These are phyloP conservation scores for Doris montereyensis DNA, from an alignment of 2,888 invertebrate genomes.

Conservation along the genomic window DNA sequence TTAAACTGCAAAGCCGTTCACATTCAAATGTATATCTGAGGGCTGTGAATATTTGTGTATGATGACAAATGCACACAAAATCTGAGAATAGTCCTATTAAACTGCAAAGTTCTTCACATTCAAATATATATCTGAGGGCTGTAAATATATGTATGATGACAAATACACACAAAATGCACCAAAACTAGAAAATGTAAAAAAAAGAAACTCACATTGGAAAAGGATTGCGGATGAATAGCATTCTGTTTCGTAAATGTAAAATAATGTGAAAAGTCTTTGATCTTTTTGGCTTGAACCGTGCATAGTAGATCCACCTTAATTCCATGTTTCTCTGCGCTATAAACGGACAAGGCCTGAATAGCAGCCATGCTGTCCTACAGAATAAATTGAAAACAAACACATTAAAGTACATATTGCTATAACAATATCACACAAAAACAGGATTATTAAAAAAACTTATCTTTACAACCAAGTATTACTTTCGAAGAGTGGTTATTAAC, in stretches of 20 bases:
- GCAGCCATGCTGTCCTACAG: constrained; percentile 45
- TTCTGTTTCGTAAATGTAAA: constrained; percentile 43
- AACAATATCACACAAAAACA: not conserved
- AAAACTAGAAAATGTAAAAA: too few species aligned
- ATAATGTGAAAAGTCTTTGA: constrained; percentile 30
- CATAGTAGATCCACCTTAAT: constrained; percentile 22
- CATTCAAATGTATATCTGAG: too few species aligned
- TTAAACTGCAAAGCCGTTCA: too few species aligned
- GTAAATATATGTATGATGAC: too few species aligned
- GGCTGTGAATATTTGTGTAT: too few species aligned
- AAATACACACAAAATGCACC: too few species aligned
- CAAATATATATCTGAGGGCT: too few species aligned
- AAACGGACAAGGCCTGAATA: constrained; percentile 43
- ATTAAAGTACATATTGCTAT: not conserved
- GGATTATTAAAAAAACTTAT: not conserved
- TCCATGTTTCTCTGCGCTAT: constrained; percentile 38
- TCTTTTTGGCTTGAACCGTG: constrained; percentile 33
- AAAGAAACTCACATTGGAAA: constrained; percentile 41
- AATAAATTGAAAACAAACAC: too few species aligned
- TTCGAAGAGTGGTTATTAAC: not conserved
- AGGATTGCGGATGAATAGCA: constrained; percentile 38
- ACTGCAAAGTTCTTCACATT: too few species aligned
- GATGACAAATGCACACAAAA: too few species aligned
- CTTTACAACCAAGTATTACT: not conserved
- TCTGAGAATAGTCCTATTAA: too few species aligned